Evolutionary conservation across 2,888 invertebrate species (phyloP), one percentile per base, ranked within the genome.

Genomic region (Nephrocerus scutellatus): DNA sequence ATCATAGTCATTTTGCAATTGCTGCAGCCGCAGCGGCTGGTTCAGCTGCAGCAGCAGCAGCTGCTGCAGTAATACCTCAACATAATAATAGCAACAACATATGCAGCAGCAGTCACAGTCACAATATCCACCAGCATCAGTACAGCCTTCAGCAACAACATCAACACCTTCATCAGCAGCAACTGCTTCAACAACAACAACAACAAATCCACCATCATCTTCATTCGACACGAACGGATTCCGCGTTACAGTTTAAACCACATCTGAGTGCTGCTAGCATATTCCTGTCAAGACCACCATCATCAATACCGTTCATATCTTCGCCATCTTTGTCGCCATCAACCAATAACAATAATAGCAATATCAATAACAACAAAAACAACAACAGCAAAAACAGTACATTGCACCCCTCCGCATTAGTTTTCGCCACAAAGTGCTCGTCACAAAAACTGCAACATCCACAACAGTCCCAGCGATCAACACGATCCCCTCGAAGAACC

Each of bases 11-110:
- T 30, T 56, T 54, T 51, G 51, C 56, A 44, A 48, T 56, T 47
- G 54, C 53, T 47, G 53, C 53, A 49, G 52, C 52, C 44, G 49
- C 51, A 45, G 49, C 53, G 45, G 49, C 51, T 45, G 52, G 50
- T 46, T 49, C 52, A 47, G 50, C 52, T 41, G 52, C 53, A 48
- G 50, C 53, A 40, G 48, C 44, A 32, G 51, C 48, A 30, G 50
- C 52, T 45, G 48, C 48, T 43, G 49, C 46, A 24, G 47, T 49
- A 42, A 49, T 48, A 38, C 48, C 50, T 23, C 43, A 44, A 16
- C 45, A 45, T 26, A 39, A 46, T 29, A 36, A 47, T 34, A 30
- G 34, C 39, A 13, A 22, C 47, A 30, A 30, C 46, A 34, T 34
- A 33, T 14, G 41, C 41, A 33, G 20, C 29, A 29, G 14, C 40